Evolutionary conservation across 2,113 vertebrate species (phyloP).

Genomic region (Arothron firmamentum): DNA sequence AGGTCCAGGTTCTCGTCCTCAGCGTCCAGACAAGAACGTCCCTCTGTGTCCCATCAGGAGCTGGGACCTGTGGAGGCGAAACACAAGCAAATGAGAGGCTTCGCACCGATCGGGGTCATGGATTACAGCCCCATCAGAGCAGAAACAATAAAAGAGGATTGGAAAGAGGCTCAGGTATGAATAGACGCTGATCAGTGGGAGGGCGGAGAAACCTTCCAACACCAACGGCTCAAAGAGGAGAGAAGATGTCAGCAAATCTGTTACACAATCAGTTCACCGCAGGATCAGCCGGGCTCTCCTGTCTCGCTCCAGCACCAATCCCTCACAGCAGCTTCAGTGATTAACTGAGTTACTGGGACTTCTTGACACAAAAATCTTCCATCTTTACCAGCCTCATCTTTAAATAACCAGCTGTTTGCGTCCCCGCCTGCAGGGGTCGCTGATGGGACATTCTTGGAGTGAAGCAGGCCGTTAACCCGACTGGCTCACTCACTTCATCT

Average conservation of each 20-base stretch:
- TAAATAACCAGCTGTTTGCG: too few relatives aligned
- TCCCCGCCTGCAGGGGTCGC: too few relatives aligned
- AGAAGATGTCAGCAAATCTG: background rate
- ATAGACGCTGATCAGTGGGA: background rate
- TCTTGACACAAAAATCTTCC: too few relatives aligned
- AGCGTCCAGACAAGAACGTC: background rate
- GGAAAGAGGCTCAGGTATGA: constrained; percentile 4
- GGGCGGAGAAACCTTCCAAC: background rate
- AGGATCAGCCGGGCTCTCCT: background rate
- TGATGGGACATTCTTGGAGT: too few relatives aligned
- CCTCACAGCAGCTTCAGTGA: too few relatives aligned
- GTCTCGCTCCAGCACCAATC: too few relatives aligned
- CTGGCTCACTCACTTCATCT: too few relatives aligned
- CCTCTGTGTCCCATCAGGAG: constrained; percentile 42
- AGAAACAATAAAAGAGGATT: background rate
- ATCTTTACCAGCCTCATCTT: too few relatives aligned
- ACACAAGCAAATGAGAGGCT: background rate
- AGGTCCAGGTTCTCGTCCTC: background rate
- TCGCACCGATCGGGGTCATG: too few relatives aligned
- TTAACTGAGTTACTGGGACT: too few relatives aligned
- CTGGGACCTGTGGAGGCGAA: constrained; percentile 29
- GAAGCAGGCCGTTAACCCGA: too few relatives aligned
- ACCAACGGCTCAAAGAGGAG: background rate
- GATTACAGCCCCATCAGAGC: background rate
- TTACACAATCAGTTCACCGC: background rate